These are phyloP conservation scores for Orthosia gracilis DNA, from an alignment of 2,888 invertebrate genomes.

Conservation along the genomic window DNA sequence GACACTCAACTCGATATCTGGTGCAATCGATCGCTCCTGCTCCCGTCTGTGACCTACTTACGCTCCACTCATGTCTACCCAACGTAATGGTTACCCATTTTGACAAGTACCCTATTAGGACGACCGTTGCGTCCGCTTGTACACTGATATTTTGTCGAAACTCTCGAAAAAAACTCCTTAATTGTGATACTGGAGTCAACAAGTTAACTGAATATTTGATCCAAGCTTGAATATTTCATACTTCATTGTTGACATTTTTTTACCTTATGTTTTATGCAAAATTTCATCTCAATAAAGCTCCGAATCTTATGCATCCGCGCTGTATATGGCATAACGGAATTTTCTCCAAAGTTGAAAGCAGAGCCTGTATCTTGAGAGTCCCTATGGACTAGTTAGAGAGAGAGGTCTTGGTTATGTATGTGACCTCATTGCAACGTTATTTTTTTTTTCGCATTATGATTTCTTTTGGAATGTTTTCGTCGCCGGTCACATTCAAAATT, in stretches of 20 bases:
- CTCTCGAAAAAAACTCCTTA: conserved; percentile 30
- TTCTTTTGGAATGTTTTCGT: conserved; percentile 13
- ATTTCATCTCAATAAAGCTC: conserved; percentile 10
- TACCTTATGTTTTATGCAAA: conserved; percentile 3
- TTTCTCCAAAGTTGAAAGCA: conserved; percentile 29
- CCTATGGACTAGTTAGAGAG: conserved; percentile 44
- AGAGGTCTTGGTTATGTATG: conserved; percentile 35
- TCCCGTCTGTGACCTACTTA: conserved; percentile 81
- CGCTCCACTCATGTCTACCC: conserved; percentile 68
- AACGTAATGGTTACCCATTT: conserved; percentile 70
- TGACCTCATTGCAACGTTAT: conserved; percentile 34
- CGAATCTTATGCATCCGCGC: neutral
- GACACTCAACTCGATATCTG: conserved; percentile 72
- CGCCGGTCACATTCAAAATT: conserved; percentile 16
- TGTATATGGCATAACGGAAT: conserved; percentile 25
- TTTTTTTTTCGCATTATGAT: too few relatives aligned
- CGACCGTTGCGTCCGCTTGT: conserved; percentile 39
- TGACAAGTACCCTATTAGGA: conserved; percentile 69
- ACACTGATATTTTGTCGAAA: conserved; percentile 31
- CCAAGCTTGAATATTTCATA: neutral
- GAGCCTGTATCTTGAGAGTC: conserved; percentile 40
- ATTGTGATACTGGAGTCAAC: conserved; percentile 39
- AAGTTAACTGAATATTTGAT: conserved; percentile 37
- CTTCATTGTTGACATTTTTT: neutral
- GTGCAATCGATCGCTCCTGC: conserved; percentile 79